Evolutionary conservation across 2,888 invertebrate genomes (phyloP).

Genomic region (Tachina grossa): DNA sequence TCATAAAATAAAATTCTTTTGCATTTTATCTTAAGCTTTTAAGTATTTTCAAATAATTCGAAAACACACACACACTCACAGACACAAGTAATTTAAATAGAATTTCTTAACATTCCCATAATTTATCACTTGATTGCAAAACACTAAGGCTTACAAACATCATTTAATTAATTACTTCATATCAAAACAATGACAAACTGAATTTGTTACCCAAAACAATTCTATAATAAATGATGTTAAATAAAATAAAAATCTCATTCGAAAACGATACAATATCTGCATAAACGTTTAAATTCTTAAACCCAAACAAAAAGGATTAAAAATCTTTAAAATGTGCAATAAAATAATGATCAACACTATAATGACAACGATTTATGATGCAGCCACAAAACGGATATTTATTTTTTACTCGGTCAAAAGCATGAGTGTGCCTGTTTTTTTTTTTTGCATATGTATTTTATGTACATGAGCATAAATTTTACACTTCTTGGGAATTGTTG

Average conservation of each 20-base stretch:
- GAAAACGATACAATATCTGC: conserved; percentile 63
- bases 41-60: neutral
- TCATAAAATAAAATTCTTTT: neutral
- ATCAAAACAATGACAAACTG: conserved; percentile 61
- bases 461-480: conserved; percentile 43
- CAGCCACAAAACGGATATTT: conserved; percentile 50
- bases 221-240: conserved; percentile 58
- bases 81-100: conserved; percentile 11
- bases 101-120: conserved; percentile 24
- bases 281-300: conserved; percentile 54
- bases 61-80: neutral
- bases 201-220: conserved; percentile 58
- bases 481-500: conserved; percentile 50
- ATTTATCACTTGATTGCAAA: conserved; percentile 44
- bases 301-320: conserved; percentile 41
- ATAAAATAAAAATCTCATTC: conserved; percentile 39
- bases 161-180: conserved; percentile 48
- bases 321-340: conserved; percentile 63
- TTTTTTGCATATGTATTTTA: conserved; percentile 5
- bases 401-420: conserved; percentile 2
- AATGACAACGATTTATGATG: conserved; percentile 67
- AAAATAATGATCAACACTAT: conserved; percentile 70
- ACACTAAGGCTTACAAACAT: neutral
- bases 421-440: conserved; percentile 14
- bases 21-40: neutral